Evolutionary conservation across 2,113 vertebrate genomes (phyloP), one percentile per base, ranked within the genome.

Genomic region (Ctenodactylus gundi): DNA sequence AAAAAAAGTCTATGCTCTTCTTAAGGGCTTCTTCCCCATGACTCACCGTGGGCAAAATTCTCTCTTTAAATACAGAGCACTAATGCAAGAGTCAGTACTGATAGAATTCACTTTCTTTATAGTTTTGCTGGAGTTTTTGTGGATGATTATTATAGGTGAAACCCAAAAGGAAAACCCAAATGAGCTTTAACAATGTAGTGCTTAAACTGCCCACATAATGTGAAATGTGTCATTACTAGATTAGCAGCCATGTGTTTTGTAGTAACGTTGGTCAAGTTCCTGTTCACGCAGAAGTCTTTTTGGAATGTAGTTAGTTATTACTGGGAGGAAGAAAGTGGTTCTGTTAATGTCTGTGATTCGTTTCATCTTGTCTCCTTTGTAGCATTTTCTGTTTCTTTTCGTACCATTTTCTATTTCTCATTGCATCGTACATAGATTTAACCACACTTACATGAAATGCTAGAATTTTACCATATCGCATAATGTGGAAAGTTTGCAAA

Each of bases 391-490:
- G n/a, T 31, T 94, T 92, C n/a, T 92, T n/a, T n/a, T n/a, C n/a
- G n/a, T n/a, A n/a, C n/a, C 41, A 44, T 90, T 94, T 92, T 89
- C 36, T 85, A 36, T 31, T 94, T 92, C n/a, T 92, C n/a, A n/a
- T n/a, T n/a, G n/a, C 67, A 44, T 64, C 6, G 39, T n/a, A 90
- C 14, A 7, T 58, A 20, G 46, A 29, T n/a, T 78, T 12, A 41
- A 64, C 62, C 20, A 64, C 58, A 72, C 17, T 70, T 86, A 58
- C 31, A 9, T 91, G 87, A 91, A 80, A 80, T 88, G 15, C 49
- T 78, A 67, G 44, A 36, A 78, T 80, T 91, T 88, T 84, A 36
- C 84, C 92, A 49, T 84, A 25, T 57, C 70, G 70, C 3, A 8
- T 85, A 88, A 73, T 27, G 83, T 76, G 10, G 34, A 57, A 55